These are phyloP conservation scores for Bombus superbus DNA, from an alignment of 1,140 invertebrate species.

Conservation along the genomic window DNA sequence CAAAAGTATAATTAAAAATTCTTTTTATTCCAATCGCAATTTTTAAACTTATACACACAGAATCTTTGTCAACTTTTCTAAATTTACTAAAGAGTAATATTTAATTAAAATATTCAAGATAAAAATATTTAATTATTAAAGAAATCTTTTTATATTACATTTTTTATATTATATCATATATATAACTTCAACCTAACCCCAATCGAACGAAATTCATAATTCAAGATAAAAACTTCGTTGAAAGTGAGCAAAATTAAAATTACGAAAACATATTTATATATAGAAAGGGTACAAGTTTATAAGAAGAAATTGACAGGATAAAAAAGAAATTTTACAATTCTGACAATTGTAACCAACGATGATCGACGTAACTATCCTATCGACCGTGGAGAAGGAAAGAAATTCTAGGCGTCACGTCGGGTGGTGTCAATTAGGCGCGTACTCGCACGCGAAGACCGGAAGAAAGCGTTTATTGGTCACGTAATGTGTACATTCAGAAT, in stretches of 20 bases:
- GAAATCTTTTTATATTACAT: no score
- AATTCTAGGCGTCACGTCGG: background rate
- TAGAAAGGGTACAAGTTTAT: background rate
- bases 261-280: background rate
- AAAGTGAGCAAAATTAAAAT: background rate
- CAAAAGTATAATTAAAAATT: background rate
- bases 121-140: no score
- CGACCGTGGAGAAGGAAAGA: background rate
- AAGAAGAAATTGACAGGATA: background rate
- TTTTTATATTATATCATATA: no score
- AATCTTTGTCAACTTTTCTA: no score
- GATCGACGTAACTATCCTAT: background rate
- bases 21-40: background rate
- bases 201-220: background rate
- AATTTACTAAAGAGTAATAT: background rate
- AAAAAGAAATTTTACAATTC: background rate
- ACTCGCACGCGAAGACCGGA: background rate
- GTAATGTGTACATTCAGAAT: background rate
- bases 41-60: background rate
- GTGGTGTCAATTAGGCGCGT: background rate
- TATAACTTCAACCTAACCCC: no score
- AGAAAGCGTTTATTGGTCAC: background rate
- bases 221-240: background rate
- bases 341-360: background rate
- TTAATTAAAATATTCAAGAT: no score